Evolutionary conservation across 2,113 vertebrate genomes (phyloP).

Genomic region (Corythaeola cristata): DNA sequence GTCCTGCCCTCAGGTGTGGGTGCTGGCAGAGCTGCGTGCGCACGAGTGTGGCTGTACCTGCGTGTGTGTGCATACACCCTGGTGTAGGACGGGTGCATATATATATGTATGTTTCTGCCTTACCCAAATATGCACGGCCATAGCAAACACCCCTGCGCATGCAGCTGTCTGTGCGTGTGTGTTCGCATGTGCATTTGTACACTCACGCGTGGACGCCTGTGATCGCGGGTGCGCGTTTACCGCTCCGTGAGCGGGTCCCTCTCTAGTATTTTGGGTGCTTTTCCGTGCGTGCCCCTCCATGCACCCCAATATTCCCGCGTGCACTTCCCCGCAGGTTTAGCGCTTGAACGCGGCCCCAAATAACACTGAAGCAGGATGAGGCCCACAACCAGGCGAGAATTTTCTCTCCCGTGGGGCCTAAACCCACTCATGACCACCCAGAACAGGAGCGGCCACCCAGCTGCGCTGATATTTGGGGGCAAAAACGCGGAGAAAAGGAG

Average conservation of each 20-base stretch:
- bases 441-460: not conserved
- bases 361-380: not conserved
- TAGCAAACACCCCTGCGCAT: fast-evolving
- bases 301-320: fast-evolving
- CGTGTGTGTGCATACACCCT: fast-evolving
- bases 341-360: fast-evolving
- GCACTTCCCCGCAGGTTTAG: fast-evolving
- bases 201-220: fast-evolving
- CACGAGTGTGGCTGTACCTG: fast-evolving
- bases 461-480: not conserved
- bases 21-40: not conserved
- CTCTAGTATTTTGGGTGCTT: fast-evolving
- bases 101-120: fast-evolving
- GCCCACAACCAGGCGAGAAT: not conserved
- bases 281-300: not conserved
- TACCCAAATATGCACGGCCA: fast-evolving
- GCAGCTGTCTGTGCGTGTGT: fast-evolving
- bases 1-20: fast-evolving
- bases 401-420: not conserved
- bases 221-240: too few relatives aligned
- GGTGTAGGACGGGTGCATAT: fast-evolving
- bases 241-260: fast-evolving
- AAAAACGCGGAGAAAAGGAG: fast-evolving
- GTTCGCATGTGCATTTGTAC: fast-evolving
- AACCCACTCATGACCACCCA: fast-evolving